phyloP scores from a whole-genome alignment of 2,888 invertebrate genomes.

The Tipula unca region DNA sequence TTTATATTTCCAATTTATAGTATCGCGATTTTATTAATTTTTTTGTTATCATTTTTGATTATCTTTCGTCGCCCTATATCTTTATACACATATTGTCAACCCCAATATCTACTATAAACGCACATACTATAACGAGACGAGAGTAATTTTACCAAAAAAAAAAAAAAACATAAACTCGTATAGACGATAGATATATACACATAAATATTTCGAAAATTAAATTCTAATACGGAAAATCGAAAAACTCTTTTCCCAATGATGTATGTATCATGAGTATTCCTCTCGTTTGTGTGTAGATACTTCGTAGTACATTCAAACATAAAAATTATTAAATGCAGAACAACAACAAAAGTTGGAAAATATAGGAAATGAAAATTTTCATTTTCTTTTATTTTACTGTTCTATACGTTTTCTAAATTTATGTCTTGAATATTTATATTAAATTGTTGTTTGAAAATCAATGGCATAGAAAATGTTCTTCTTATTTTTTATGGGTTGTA shows the following conservation, averaged over 20 bases:
- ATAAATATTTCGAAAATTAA: not conserved
- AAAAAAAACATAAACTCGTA: not conserved
- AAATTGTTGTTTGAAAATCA: constrained; percentile 19
- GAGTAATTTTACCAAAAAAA: not conserved
- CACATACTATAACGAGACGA: not conserved
- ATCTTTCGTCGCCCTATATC: not conserved
- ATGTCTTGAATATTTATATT: constrained; percentile 17
- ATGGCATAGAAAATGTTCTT: constrained; percentile 17
- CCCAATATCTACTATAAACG: not conserved
- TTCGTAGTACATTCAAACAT: not conserved
- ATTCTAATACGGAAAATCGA: not conserved
- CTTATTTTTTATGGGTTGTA: not conserved
- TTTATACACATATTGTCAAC: not conserved
- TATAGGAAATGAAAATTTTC: not conserved
- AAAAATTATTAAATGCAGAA: not conserved
- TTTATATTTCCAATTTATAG: not conserved
- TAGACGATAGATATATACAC: not conserved
- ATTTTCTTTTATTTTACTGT: not conserved
- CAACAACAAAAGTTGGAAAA: not conserved
- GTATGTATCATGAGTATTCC: not conserved
- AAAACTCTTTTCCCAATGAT: not conserved
- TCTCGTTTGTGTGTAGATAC: not conserved
- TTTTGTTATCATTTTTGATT: not conserved
- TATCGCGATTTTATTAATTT: not conserved
- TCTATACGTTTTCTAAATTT: not conserved